These are phyloP conservation scores for Proisotoma minuta DNA, from an alignment of 2,888 invertebrate species.

Conservation along the genomic window DNA sequence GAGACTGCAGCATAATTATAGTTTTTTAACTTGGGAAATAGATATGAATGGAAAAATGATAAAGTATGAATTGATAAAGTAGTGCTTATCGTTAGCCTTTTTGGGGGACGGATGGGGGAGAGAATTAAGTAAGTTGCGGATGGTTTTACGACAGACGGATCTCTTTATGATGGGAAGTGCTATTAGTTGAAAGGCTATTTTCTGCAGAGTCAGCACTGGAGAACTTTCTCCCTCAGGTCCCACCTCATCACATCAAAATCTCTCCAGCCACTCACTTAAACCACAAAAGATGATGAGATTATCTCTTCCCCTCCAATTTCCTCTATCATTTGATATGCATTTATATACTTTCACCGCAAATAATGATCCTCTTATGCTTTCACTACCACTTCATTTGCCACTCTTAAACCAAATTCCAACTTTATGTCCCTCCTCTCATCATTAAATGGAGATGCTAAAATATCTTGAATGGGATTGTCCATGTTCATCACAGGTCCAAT, in stretches of 20 bases:
- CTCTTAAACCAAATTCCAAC: not conserved
- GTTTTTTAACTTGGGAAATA: too few species aligned
- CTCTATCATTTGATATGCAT: constrained; percentile 9
- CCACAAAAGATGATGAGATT: not conserved
- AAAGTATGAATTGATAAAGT: not conserved
- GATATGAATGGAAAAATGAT: not conserved
- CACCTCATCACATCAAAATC: constrained; percentile 41
- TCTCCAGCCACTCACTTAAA: constrained; percentile 15
- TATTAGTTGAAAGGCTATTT: constrained; percentile 47
- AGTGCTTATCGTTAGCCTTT: constrained; percentile 4
- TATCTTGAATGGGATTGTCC: too few species aligned
- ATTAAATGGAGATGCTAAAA: too few species aligned
- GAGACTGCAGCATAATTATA: too few species aligned
- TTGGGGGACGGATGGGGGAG: constrained; percentile 9
- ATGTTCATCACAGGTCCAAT: too few species aligned
- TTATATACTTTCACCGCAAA: constrained; percentile 8
- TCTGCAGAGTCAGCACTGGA: constrained; percentile 42
- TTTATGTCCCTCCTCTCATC: too few species aligned
- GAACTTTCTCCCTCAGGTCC: constrained; percentile 32
- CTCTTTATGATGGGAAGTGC: constrained; percentile 48
- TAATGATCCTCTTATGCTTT: constrained; percentile 5
- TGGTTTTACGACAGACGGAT: constrained; percentile 43
- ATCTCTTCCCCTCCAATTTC: not conserved
- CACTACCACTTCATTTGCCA: constrained; percentile 10
- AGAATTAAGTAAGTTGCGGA: constrained; percentile 17